Conservation (phyloP, 2,797 vertebrate species). For the Poecilia picta region DNA sequence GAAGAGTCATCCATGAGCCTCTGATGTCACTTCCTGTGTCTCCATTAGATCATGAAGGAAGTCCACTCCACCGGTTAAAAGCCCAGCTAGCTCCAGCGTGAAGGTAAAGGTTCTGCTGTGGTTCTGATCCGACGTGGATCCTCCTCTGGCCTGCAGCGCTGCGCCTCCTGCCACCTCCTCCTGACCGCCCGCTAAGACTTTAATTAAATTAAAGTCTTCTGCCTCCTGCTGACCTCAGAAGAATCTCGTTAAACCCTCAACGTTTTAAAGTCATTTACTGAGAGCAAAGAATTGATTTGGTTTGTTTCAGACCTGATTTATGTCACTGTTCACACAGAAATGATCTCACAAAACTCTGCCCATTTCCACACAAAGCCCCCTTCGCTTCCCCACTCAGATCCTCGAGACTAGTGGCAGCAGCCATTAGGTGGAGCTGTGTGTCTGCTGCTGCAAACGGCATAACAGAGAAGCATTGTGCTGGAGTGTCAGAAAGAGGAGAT, state of each 20-base stretch:
- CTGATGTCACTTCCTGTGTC: slow-evolving; percentile 30
- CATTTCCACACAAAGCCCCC: no score
- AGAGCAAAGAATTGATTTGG: neutral
- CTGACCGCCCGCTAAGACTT: slow-evolving; percentile 51
- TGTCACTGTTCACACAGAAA: neutral
- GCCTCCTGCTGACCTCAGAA: slow-evolving; percentile 29
- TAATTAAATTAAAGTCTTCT: slow-evolving; percentile 52
- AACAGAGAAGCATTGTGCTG: no score
- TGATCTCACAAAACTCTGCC: no score
- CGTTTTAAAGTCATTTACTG: neutral
- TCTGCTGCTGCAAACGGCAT: no score
- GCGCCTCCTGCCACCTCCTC: slow-evolving; percentile 7
- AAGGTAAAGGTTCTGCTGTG: slow-evolving; percentile 26
- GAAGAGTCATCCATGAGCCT: neutral
- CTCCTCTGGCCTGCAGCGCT: neutral
- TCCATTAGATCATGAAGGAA: neutral
- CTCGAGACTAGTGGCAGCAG: no score
- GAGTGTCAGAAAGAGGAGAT: no score
- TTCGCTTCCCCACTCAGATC: no score
- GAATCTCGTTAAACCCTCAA: neutral
- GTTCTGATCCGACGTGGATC: slow-evolving; percentile 11
- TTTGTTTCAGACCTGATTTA: neutral
- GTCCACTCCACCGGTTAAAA: slow-evolving; percentile 9
- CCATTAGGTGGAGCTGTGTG: no score
- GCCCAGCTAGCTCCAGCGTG: slow-evolving; percentile 19